Percentiles rank a stretch among this genome's conserved stretches.
Evolutionary conservation across 2,797 vertebrate genomes (phyloP).

Genomic region (Arremon aurantiirostris): DNA sequence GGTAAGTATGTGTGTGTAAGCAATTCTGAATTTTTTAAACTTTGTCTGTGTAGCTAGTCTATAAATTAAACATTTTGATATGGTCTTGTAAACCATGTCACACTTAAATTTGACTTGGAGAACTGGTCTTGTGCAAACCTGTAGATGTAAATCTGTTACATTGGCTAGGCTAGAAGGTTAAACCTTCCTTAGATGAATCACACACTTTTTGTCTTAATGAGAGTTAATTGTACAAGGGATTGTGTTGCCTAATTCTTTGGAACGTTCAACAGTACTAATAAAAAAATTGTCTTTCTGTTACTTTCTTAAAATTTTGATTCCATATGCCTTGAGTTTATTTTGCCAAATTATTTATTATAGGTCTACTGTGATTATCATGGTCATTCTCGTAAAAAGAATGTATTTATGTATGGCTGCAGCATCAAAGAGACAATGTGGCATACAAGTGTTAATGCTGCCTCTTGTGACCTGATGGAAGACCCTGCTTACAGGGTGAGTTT

Average conservation of each 20-base stretch:
- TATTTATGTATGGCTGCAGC: slow-evolving; percentile 99
- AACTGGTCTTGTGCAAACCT: neutral
- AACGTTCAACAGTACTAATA: neutral
- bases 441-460: slow-evolving; percentile 80
- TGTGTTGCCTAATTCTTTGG: neutral
- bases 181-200: neutral
- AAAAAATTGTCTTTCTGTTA: neutral
- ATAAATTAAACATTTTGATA: neutral
- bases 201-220: neutral
- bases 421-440: slow-evolving; percentile 97
- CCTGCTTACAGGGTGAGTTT: slow-evolving; percentile 85
- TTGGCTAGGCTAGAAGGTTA: neutral
- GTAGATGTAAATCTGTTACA: neutral
- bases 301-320: neutral
- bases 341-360: slow-evolving; percentile 70
- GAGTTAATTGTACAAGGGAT: neutral
- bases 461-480: slow-evolving; percentile 89
- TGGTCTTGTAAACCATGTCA: neutral
- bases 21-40: slow-evolving; percentile 5
- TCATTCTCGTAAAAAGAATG: slow-evolving; percentile 98
- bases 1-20: slow-evolving; percentile 77
- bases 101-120: neutral
- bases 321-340: neutral
- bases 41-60: neutral
- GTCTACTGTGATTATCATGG: slow-evolving; percentile 98